A percentile compares a stretch with the other conserved stretches of the same genome.
Conservation (phyloP, 2,888 invertebrate species). For the Drosophila yooni region DNA sequence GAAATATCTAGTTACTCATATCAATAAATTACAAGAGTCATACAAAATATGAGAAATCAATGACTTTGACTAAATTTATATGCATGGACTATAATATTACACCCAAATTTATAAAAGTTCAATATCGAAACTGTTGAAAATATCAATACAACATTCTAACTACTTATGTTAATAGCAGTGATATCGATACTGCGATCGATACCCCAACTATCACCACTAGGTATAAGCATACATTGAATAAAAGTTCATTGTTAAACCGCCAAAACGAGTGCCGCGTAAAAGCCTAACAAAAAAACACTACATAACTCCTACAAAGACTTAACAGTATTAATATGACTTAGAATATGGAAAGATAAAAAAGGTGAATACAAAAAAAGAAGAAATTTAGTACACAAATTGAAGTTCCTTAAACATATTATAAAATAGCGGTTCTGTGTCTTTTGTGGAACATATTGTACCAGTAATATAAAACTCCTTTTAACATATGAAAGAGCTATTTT, state of each 20-base stretch:
- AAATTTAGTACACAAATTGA: background rate
- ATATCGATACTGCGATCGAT: too few species aligned
- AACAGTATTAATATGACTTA: background rate
- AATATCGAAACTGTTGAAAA: background rate
- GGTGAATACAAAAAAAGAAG: background rate
- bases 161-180: too few species aligned
- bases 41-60: background rate
- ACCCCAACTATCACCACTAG: too few species aligned
- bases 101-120: too few species aligned
- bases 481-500: background rate
- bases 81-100: too few species aligned
- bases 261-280: too few species aligned
- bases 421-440: background rate
- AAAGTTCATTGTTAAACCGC: too few species aligned
- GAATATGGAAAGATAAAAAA: background rate
- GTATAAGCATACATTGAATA: too few species aligned
- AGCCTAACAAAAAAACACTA: background rate
- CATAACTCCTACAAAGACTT: background rate
- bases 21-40: too few species aligned
- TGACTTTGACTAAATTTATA: too few species aligned
- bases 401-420: background rate
- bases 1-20: too few species aligned
- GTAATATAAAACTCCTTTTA: background rate
- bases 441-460: background rate
- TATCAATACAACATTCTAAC: too few species aligned